Conservation (phyloP, 2,113 vertebrate genomes). For the Hippocampus zosterae region DNA sequence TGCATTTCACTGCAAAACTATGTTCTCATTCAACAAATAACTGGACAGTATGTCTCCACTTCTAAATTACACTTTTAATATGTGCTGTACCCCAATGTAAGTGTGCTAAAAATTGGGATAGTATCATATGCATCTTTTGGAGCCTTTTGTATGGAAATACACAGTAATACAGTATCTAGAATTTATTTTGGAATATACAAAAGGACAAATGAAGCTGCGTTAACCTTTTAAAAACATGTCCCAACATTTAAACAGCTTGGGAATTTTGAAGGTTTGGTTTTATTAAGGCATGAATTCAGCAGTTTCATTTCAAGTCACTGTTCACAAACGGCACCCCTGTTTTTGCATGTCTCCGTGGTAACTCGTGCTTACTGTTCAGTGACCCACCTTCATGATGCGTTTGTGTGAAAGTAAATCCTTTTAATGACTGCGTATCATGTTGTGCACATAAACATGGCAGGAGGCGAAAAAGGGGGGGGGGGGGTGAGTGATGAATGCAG, state of each 20-base stretch:
- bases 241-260: background rate
- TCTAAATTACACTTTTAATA: no score
- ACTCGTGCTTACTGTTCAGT: conserved; percentile 5
- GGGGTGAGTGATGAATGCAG: conserved; percentile 52
- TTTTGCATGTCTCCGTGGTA: conserved; percentile 25
- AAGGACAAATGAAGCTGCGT: background rate
- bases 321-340: conserved; percentile 22
- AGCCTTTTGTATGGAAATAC: background rate
- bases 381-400: conserved; percentile 40
- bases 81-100: no score
- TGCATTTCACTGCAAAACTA: no score
- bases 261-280: background rate
- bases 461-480: conserved; percentile 27
- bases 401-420: conserved; percentile 43
- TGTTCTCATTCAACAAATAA: no score
- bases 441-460: conserved; percentile 52
- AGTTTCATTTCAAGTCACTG: background rate
- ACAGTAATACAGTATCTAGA: background rate
- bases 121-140: background rate
- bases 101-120: background rate
- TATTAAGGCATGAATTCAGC: background rate
- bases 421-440: conserved; percentile 34
- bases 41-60: no score
- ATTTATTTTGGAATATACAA: background rate
- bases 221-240: background rate